These are phyloP conservation scores for Aphrophora alni DNA, from an alignment of 2,888 invertebrate genomes.

Conservation along the genomic window DNA sequence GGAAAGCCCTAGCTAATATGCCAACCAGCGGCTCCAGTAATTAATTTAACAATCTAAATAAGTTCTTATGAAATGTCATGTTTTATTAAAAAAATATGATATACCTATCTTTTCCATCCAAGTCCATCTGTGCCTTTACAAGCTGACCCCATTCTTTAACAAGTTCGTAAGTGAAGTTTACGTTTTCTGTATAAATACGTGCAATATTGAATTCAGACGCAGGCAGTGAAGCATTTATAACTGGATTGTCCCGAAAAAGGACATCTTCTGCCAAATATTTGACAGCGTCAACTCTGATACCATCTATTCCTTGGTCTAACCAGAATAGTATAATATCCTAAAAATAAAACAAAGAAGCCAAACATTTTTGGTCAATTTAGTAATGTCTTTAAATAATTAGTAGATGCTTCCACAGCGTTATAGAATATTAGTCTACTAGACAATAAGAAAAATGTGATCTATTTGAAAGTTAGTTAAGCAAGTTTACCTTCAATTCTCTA, in stretches of 20 bases:
- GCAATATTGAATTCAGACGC: constrained; percentile 56
- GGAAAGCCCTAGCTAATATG: too few relatives aligned
- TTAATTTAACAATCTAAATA: too few relatives aligned
- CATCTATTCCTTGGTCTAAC: constrained; percentile 76
- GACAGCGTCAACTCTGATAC: constrained; percentile 83
- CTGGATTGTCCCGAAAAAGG: constrained; percentile 64
- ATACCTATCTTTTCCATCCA: constrained; percentile 20
- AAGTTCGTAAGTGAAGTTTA: constrained; percentile 52
- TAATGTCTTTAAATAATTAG: too few relatives aligned
- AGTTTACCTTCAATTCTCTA: too few relatives aligned
- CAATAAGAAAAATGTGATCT: too few relatives aligned
- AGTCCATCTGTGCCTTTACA: not conserved
- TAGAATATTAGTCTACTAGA: too few relatives aligned
- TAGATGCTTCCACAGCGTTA: too few relatives aligned
- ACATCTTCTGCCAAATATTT: constrained; percentile 69
- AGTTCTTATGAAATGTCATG: too few relatives aligned
- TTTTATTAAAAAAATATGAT: not conserved
- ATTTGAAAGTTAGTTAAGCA: too few relatives aligned
- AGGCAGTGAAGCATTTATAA: constrained; percentile 58
- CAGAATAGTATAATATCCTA: constrained; percentile 72
- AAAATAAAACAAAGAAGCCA: constrained; percentile 35
- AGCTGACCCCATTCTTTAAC: constrained; percentile 32
- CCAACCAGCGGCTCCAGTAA: too few relatives aligned
- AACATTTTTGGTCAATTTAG: too few relatives aligned
- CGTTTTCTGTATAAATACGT: constrained; percentile 57